Base-by-base conservation (phyloP, 2,888 invertebrate species). In the Liodrosophila aerea region DNA sequence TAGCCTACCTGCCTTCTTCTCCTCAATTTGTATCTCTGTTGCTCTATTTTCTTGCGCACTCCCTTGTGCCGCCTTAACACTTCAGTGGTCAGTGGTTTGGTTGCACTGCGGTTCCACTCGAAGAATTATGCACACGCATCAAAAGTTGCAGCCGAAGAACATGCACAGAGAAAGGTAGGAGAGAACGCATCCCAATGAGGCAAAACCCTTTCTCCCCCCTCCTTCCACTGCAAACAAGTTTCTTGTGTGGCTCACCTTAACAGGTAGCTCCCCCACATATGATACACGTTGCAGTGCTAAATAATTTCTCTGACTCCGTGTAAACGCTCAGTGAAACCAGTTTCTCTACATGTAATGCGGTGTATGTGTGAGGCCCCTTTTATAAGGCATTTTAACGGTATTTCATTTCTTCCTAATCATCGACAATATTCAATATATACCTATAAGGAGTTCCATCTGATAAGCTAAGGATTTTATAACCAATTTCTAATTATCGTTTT, bases 61-160 rank as follows among this genome's bases (percentile, higher is more conserved):
- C 40, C 50, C 27, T 18, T 29, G 9, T 43, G 33, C 27, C 43
- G 15, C 15, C 33, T 52, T 46, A 59, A 68, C 64, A 60, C 54
- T 43, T 56, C 45, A 67, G 56, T 53, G 68, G 69, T 53, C 54
- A 54, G 36, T 16, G 37, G 33, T 41, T 53, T 12, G 43, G 37
- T 39, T 33, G 50, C 64, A 36, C 33, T 50, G 44, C 45, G 54
- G 73, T 77, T 78, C 71, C 84, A 52, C 59, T 50, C 51, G 27
- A 39, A 62, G 65, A 65, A 76, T 76, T 71, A 73, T 83, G 77
- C 81, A 81, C 75, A 74, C 81, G 84, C 78, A 80, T 52, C 65
- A 50, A 62, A 49, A 44, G 65, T 39, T 65, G 70, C 56, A 51
- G 60, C 43, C 16, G 31, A 45, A 58, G 31, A 52, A 53, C 50